Evolutionary conservation across 1,140 invertebrate genomes (phyloP).

Genomic region (Drosophila gunungcola): DNA sequence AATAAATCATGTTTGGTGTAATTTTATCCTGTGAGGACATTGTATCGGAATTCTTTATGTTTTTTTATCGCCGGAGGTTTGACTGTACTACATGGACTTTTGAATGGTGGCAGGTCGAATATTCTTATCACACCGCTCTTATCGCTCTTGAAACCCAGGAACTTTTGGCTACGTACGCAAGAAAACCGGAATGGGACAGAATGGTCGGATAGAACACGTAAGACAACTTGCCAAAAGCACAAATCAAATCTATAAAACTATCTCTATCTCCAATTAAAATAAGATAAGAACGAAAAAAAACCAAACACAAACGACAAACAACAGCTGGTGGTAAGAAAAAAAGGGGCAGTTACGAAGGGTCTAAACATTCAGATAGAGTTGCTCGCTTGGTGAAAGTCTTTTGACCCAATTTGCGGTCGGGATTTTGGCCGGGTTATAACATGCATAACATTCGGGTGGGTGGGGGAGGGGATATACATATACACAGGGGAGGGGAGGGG

Average conservation of each 20-base stretch:
- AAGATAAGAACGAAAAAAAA: slow-evolving; percentile 35
- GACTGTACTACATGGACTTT: slow-evolving; percentile 23
- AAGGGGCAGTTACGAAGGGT: neutral
- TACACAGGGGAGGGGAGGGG: neutral
- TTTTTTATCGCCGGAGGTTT: slow-evolving; percentile 1
- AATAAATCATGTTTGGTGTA: too few relatives aligned
- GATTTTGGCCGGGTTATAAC: slow-evolving; percentile 12
- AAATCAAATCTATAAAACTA: slow-evolving; percentile 26
- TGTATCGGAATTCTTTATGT: too few relatives aligned
- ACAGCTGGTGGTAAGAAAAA: slow-evolving; percentile 10
- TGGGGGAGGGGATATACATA: neutral
- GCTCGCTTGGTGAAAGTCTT: slow-evolving; percentile 63
- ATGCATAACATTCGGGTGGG: slow-evolving; percentile 8
- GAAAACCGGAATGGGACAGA: slow-evolving; percentile 30
- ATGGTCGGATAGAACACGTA: slow-evolving; percentile 60
- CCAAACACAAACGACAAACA: slow-evolving; percentile 37
- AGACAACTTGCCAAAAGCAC: slow-evolving; percentile 16
- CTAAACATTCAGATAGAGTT: slow-evolving; percentile 23
- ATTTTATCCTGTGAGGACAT: too few relatives aligned
- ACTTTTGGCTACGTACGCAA: slow-evolving; percentile 67
- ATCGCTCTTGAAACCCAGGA: slow-evolving; percentile 48
- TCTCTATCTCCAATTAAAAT: slow-evolving; percentile 25
- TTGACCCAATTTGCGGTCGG: slow-evolving; percentile 54
- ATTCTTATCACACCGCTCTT: slow-evolving; percentile 54
- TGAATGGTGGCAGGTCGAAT: slow-evolving; percentile 16